Conservation (phyloP, 2,888 invertebrate species). For the Calameuta pallipes region DNA sequence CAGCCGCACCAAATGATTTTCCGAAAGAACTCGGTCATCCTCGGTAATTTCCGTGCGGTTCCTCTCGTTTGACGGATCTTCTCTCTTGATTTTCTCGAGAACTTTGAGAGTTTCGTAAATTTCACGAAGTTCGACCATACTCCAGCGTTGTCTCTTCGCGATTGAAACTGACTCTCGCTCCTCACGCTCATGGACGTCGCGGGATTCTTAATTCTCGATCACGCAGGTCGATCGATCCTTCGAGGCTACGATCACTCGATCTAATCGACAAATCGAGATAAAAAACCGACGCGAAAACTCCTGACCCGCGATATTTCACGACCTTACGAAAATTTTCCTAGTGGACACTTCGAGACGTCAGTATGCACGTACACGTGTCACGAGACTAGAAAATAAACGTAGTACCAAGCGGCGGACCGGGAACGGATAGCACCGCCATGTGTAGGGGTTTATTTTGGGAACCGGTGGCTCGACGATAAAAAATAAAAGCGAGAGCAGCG, state of each 20-base stretch:
- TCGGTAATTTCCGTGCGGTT: background rate
- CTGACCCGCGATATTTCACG: background rate
- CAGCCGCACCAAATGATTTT: conserved; percentile 57
- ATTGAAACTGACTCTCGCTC: background rate
- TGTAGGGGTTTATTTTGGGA: conserved; percentile 57
- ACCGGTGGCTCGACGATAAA: conserved; percentile 24
- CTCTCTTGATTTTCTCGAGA: background rate
- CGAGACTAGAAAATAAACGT: conserved; percentile 48
- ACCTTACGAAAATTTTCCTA: background rate
- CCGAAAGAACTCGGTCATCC: conserved; percentile 47
- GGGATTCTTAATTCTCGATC: background rate
- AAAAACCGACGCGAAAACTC: too few relatives aligned
- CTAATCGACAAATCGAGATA: background rate
- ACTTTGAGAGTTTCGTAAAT: conserved; percentile 18
- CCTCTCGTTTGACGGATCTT: background rate
- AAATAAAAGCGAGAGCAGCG: conserved; percentile 26
- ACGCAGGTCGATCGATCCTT: background rate
- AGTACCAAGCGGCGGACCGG: conserved; percentile 28
- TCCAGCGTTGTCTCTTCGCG: conserved; percentile 4
- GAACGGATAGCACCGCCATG: conserved; percentile 34
- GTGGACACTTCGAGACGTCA: background rate
- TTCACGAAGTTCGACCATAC: background rate
- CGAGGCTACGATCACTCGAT: background rate
- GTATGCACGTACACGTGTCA: conserved; percentile 4
- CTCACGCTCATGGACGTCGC: background rate